Base-by-base conservation (phyloP, 2,888 invertebrate genomes). In the Leptinotarsa haldemani region DNA sequence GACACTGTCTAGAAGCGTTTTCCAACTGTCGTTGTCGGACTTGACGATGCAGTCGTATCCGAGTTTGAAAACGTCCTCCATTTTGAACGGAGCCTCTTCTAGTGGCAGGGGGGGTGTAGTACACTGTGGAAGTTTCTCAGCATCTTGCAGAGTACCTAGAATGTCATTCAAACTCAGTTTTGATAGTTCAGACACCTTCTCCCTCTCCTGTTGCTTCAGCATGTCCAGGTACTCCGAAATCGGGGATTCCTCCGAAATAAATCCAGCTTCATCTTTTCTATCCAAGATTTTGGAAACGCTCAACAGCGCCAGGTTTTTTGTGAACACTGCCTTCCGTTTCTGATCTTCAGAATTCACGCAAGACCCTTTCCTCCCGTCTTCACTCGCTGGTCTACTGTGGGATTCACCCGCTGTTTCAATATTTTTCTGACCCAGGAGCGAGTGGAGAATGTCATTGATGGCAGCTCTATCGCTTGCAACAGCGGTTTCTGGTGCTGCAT, bases 261-360 rank as follows among this genome's bases (percentile, higher is more conserved):
- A 70, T 70, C 80, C 71, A 5, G 15, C 48, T 20, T n/a, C n/a
- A 22, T 25, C 56, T 73, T 68, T 56, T 75, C 77, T 50, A 74
- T 68, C 71, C 73, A 74, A 50, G 74, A 74, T 76, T 75, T 71
- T 84, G 15, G 84, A 81, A 58, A 84, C 78, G 70, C 80, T 81
- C 40, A 85, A 79, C n/a, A 86, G 71, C 18, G 85, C 85, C 73
- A 83, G 79, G 74, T 87, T 87, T 82, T 83, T 86, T 53, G 64
- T 53, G 66, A 79, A 81, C 47, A 78, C 69, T 22, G 76, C 65
- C 22, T 80, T 71, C 20, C 63, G 64, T 18, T 68, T 58, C 40
- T 61, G 40, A 76, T 72, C 70, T 52, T 71, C 68, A 58, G 58
- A 58, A 25, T 58, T 15, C 18, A 40, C 3, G 1, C n/a, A 12